Evolutionary conservation across 2,888 invertebrate genomes (phyloP).

Genomic region (Gryllus longicercus): DNA sequence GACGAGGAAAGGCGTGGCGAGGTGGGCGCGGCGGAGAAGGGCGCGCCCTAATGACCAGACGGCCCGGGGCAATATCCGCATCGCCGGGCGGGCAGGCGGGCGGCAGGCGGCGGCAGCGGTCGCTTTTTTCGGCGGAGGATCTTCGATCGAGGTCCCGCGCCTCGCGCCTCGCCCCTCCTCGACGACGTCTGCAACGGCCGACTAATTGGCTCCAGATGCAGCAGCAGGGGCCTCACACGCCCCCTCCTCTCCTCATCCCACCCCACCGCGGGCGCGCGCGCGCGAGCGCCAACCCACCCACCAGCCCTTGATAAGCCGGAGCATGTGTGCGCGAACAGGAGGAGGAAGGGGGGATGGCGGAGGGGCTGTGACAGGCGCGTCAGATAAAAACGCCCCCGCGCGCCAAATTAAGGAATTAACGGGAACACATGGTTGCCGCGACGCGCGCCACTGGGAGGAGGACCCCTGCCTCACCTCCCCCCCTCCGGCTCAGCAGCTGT

Average conservation of each 20-base stretch:
- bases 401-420: slow-evolving; percentile 17
- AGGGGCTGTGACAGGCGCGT: neutral
- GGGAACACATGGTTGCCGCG: neutral
- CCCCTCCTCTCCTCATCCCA: neutral
- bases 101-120: too few relatives aligned
- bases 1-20: too few relatives aligned
- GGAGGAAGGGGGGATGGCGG: neutral
- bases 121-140: too few relatives aligned
- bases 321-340: neutral
- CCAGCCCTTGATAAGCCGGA: neutral
- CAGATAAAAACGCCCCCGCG: slow-evolving; percentile 2
- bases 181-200: neutral
- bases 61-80: too few relatives aligned
- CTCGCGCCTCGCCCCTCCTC: neutral
- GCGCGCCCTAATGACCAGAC: too few relatives aligned
- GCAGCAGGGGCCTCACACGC: neutral
- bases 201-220: slow-evolving; percentile 17
- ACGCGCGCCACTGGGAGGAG: neutral
- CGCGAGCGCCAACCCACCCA: neutral
- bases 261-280: neutral
- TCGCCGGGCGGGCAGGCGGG: too few relatives aligned
- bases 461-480: neutral
- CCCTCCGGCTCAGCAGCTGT: neutral
- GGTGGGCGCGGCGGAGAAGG: too few relatives aligned
- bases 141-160: too few relatives aligned